Base-by-base conservation (phyloP, 1,140 invertebrate genomes). In the Drosophila chauvacae region DNA sequence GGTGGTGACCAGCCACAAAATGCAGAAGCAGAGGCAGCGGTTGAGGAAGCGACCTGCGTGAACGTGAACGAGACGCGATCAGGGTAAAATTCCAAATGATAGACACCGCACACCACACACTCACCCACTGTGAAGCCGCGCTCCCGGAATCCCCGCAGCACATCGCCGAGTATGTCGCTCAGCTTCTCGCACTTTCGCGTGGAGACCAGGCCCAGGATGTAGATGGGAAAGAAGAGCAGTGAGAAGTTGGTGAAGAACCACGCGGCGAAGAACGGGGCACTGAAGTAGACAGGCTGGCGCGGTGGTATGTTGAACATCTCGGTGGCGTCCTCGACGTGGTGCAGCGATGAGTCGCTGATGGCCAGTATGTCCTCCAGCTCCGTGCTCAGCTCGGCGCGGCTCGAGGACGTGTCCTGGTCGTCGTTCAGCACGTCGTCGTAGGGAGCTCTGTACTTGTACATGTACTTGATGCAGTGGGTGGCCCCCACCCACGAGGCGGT, bases 181-280 rank as follows among this genome's bases (percentile, higher is more conserved):
- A 96, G 94, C 51, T 95, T 95, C 82, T 95, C 95, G 92, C 96
- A 97, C 87, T 96, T 95, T 60, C 95, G 95, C 72, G 94, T 95
- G 44, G 95, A 94, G 20, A 96, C 92, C 91, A 95, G 95, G 73
- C 95, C 96, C 53, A 97, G 93, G 50, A 97, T 94, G 92, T 98
- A 98, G 45, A 98, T 93, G 13, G 97, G 98, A 92, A 98, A 98
- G 92, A 98, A 98, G 10, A 98, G 93, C 72, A 97, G 95, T 11
- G 97, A 96, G 95, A 97, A 98, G 88, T 97, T 96, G n/a, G 97
- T 98, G 91, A 96, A 97, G 91, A 98, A 98, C 97, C 97, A 99
- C 16, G 97, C 97, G 13, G 97, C 97, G 92, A 98, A 97, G 93
- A 98, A 98, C 55, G 97, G 97, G 30, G 97, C 97, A 93, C 97